Percentiles rank a stretch among this genome's conserved stretches.
These are phyloP conservation scores for Limnothrissa miodon DNA, from an alignment of 2,113 vertebrate genomes.

Conservation along the genomic window DNA sequence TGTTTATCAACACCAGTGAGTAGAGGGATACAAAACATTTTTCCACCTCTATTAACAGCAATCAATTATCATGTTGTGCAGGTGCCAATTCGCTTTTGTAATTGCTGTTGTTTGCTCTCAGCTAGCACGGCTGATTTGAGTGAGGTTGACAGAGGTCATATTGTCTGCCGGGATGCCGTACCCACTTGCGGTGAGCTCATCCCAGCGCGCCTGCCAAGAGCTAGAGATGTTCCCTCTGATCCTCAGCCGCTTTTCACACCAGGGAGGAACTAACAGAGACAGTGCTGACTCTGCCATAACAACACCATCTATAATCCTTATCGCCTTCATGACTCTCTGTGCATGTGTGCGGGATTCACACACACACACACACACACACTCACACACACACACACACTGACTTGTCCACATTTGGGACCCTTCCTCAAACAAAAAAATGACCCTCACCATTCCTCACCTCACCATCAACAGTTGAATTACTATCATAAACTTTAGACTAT, in stretches of 20 bases:
- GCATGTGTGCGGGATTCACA: neutral
- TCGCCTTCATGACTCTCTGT: neutral
- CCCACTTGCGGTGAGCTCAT: constrained; percentile 39
- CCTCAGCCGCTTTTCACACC: constrained; percentile 42
- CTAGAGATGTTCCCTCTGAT: constrained; percentile 34
- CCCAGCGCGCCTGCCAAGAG: constrained; percentile 35
- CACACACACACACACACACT: neutral
- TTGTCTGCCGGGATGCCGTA: neutral
- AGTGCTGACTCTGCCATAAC: neutral
- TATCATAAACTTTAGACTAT: neutral
- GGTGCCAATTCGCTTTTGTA: neutral
- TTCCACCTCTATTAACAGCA: neutral
- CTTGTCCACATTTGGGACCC: neutral
- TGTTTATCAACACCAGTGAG: neutral
- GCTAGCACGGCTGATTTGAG: neutral
- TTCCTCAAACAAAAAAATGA: neutral
- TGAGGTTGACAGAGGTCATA: neutral
- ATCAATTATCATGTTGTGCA: constrained; percentile 5
- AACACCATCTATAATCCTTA: constrained; percentile 4
- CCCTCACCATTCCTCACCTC: no score
- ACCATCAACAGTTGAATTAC: no score
- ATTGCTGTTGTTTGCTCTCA: neutral
- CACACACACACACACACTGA: no score
- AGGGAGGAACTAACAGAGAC: constrained; percentile 38
- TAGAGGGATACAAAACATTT: neutral